Base-by-base conservation (phyloP, 2,113 vertebrate genomes). In the Paraplagusia blochii region DNA sequence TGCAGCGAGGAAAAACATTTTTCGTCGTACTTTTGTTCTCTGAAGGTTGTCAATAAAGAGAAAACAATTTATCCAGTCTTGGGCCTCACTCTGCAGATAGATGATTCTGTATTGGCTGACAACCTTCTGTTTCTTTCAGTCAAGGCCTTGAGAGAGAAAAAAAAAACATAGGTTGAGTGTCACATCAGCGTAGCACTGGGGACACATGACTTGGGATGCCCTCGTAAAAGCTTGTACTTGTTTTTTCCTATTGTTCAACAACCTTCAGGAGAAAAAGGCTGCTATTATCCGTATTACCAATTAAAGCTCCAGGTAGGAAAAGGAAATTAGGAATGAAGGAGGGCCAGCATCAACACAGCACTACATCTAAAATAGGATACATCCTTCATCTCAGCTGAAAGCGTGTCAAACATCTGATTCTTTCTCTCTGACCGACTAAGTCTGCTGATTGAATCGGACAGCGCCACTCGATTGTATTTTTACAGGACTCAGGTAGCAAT, bases 211-310 rank as follows among this genome's bases (percentile, higher is more conserved):
- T 51, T 17, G 33, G 33, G 33, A 15, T 51, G 40, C 22, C 40
- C 39, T 66, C 14, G 33, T 54, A 66, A 63, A 44, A 64, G 82
- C 48, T 29, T 57, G 46, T 46, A 55, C 53, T 74, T 67, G 63
- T 69, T 59, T 67, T 69, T 79, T 77, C n/a, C 44, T 1, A 65
- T 81, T 86, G 77, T 84, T 78, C 69, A 82, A 82, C 62, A 77
- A 73, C 84, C 80, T 85, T 81, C 64, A 75, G 46, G 49, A 42
- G 69, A 15, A n/a, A 71, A 70, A 61, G 29, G 44, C 62, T 42
- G 60, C 50, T 38, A 18, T 59, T 58, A 58, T 53, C 47, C 69
- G 65, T 71, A 71, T 71, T 68, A 78, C 53, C 68, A 72, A 75
- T 69, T 48, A 58, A 63, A 54, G 44, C 39, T 68, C 73, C 46